phyloP scores from a whole-genome alignment of 2,797 vertebrate species.

The Megaceryle alcyon region DNA sequence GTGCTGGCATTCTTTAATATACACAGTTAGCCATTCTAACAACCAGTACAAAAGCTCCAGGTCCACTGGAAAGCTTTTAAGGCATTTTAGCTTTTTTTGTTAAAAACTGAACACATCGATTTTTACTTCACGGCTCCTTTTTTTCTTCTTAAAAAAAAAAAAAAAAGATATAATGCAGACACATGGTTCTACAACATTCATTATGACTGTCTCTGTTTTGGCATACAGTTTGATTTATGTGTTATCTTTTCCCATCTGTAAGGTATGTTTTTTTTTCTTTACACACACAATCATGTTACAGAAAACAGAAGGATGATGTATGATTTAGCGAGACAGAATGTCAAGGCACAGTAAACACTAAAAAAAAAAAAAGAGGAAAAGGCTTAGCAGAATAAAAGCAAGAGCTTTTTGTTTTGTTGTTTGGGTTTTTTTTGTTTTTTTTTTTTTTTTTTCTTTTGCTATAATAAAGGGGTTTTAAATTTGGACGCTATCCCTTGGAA shows the following conservation, averaged over 20 bases:
- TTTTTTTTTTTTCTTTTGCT: background rate
- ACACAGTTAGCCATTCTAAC: background rate
- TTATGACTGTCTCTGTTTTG: background rate
- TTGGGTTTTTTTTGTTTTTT: background rate
- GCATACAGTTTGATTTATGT: conserved; percentile 16
- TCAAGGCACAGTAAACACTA: background rate
- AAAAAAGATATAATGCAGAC: background rate
- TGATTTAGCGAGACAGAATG: conserved; percentile 19
- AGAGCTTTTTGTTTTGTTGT: background rate
- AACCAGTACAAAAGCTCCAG: background rate
- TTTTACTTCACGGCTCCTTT: background rate
- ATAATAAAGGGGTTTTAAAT: conserved; percentile 36
- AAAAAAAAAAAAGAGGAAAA: background rate
- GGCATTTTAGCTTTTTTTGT: background rate
- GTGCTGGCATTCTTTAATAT: background rate
- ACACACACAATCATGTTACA: background rate
- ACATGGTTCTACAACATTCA: background rate
- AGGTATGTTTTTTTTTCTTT: background rate
- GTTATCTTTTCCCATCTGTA: conserved; percentile 4
- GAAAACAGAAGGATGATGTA: background rate
- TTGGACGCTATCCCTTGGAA: conserved; percentile 46
- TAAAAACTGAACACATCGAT: background rate
- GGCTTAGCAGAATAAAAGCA: background rate
- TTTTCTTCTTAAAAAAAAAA: background rate
- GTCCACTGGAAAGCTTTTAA: background rate